Evolutionary conservation across 2,797 vertebrate species (phyloP), one percentile per base, ranked within the genome.

Genomic region (Sebastes aleutianus): DNA sequence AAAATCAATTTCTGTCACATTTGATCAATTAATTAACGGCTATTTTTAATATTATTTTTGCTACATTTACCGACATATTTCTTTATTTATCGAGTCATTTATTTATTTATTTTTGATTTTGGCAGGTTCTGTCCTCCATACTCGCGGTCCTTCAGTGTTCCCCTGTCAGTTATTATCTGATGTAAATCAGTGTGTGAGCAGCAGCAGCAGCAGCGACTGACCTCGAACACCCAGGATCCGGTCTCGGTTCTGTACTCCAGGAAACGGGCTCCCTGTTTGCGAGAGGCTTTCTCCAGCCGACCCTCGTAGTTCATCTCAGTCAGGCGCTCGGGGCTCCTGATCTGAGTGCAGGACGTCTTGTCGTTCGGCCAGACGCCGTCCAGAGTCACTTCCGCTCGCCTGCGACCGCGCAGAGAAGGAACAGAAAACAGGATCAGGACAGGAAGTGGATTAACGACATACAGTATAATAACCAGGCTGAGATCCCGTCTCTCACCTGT

Each of bases 191-290:
- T 47, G 43, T 47, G 43, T 47, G 0, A 47, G 43, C 43, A 16
- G 43, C 43, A 16, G 36, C 36, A 39, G 43, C 36, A 39, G 36
- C 36, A 39, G 43, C 43, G 6, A 80, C 61, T 54, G 89, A 98
- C 98, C 97, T 98, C 97, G 62, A 99, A 99, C 1, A 99, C 97
- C 98, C 98, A 99, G 70, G 98, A 99, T 0, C 98, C 98, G 0
- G 97, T 99, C 92, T 99, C 98, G 0, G 97, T 96, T 4, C 98
- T 91, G 86, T 99, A 99, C 62, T 99, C 98, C 85, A 98, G 96
- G 94, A 99, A 99, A 0, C 96, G 97, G 0, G 98, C 97, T 0
- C 98, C 98, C 85, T 99, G 98, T 72, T 94, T 96, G 4, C 97
- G 96, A 0, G 97, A 99, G 0, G 96, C 97, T 0, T 96, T 95